Base-by-base conservation (phyloP, 2,888 invertebrate species). In the Aleiodes testaceus region DNA sequence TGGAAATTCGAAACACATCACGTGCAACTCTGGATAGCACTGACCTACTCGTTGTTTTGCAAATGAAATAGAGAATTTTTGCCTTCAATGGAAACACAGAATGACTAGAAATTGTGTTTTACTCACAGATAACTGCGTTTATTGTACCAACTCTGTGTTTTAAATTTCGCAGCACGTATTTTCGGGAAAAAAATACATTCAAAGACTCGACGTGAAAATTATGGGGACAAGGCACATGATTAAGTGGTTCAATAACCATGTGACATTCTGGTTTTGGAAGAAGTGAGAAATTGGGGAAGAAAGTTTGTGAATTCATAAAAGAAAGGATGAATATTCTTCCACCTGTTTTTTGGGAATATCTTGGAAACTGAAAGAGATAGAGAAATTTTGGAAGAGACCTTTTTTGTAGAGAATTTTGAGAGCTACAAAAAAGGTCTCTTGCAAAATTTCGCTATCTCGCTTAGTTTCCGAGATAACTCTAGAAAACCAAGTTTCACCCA, bases 41-140 rank as follows among this genome's bases (percentile, higher is more conserved):
- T 83, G 82, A 81, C 79, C 79, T 75, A 79, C 81, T 82, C 74
- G 76, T 83, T 81, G 79, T 80, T 79, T 81, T 70, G 74, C 73
- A 69, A 73, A 70, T 65, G 69, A 11, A 26, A 63, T 55, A 53
- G 18, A 1, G 36, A 45, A 45, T 70, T 66, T 49, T 65, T n/a
- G n/a, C n/a, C n/a, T n/a, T 49, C 42, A 20, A 49, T 69, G 63
- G 66, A 18, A 61, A 63, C 49, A 44, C 65, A 18, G 66, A 36
- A 22, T 36, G 52, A 22, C 59, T 66, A 36, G 52, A 14, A 47
- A 63, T 67, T 30, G 30, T 47, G 55, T 45, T 55, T 36, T 36
- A 18, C 50, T 11, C n/a, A 18, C 20, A 30, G 14, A 16, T 49
- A 66, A 59, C 59, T 36, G 59, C 11, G 42, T 36, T 59, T 12